A percentile compares a stretch with the other conserved stretches of the same genome.
Evolutionary conservation across 2,888 invertebrate species (phyloP).

Genomic region (Alloplasta piceator): DNA sequence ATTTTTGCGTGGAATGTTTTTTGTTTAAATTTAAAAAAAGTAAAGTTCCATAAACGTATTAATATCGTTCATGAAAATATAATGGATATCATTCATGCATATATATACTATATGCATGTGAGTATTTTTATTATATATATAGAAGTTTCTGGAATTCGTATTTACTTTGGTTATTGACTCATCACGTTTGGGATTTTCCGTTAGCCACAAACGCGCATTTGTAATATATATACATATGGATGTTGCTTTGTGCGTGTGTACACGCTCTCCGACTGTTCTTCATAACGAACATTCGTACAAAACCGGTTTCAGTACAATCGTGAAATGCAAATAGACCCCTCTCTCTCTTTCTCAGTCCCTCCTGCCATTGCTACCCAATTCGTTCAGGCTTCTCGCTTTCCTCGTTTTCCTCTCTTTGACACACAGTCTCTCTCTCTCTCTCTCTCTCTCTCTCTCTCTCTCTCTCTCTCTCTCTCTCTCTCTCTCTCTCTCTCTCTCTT

Average conservation of each 20-base stretch:
- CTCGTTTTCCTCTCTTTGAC: slow-evolving; percentile 38
- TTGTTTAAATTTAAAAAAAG: no score
- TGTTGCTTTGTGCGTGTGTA: slow-evolving; percentile 1
- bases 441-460: neutral
- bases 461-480: neutral
- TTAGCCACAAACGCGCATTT: slow-evolving; percentile 5
- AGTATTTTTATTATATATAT: neutral
- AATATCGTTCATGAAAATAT: no score
- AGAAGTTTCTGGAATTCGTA: slow-evolving; percentile 28
- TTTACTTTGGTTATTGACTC: slow-evolving; percentile 47
- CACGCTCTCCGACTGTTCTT: neutral
- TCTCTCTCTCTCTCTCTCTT: neutral
- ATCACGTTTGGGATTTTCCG: slow-evolving; percentile 54
- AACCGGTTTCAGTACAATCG: slow-evolving; percentile 49
- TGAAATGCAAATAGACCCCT: slow-evolving; percentile 53
- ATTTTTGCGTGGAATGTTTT: no score
- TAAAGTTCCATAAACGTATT: no score
- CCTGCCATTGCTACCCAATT: slow-evolving; percentile 5
- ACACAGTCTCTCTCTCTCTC: neutral
- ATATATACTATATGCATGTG: neutral
- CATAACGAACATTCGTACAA: slow-evolving; percentile 32
- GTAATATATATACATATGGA: slow-evolving; percentile 4
- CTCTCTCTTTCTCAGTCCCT: slow-evolving; percentile 22
- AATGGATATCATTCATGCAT: neutral
- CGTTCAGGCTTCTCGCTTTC: slow-evolving; percentile 15